Base-by-base conservation (phyloP, 2,113 vertebrate species). In the Ophthalmolycus amberensis region DNA sequence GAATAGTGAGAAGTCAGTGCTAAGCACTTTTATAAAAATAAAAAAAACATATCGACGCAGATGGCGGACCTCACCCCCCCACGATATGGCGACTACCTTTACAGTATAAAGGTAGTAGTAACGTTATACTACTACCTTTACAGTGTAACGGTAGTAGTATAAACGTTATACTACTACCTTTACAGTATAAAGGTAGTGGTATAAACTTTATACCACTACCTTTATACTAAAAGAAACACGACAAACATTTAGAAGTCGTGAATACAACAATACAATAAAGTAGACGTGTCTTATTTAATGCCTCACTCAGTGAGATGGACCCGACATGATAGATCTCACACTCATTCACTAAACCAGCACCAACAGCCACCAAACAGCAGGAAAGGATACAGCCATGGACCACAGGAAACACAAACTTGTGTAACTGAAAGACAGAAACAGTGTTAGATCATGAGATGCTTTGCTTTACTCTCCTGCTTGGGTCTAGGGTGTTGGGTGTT, bases 311-410 rank as follows among this genome's bases (percentile, higher is more conserved):
- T 38, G 20, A 44, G 22, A 68, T 5, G 62, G 11, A 5, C 27
- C 32, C 1, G 6, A 25, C 72, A 64, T 75, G 15, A 34, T 10
- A 38, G 5, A 46, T 20, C 37, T 72, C 14, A 32, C 20, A 46
- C 27, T 82, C 73, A 63, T 10, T 40, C 27, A 15, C 12, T 34
- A 12, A 27, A 25, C 18, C 12, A 34, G 18, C n/a, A 22, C 18
- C 18, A 52, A 22, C 18, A 6, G 20, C 46, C 14, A 48, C 5
- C 46, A 5, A 46, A 72, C 11, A 46, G 66, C 20, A 60, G 52
- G n/a, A 73, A 97, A 98, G 96, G 97, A 99, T 99, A 99, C 98
- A 99, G 92, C 98, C 98, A 0, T 98, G 97, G 89, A 99, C 85
- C n/a, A 99, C 96, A 3, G 98, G 97, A 0, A 89, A 96, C 37